Percentiles rank a stretch among this genome's conserved stretches.
Conservation (phyloP, 1,140 invertebrate species). For the Drosophila truncata region DNA sequence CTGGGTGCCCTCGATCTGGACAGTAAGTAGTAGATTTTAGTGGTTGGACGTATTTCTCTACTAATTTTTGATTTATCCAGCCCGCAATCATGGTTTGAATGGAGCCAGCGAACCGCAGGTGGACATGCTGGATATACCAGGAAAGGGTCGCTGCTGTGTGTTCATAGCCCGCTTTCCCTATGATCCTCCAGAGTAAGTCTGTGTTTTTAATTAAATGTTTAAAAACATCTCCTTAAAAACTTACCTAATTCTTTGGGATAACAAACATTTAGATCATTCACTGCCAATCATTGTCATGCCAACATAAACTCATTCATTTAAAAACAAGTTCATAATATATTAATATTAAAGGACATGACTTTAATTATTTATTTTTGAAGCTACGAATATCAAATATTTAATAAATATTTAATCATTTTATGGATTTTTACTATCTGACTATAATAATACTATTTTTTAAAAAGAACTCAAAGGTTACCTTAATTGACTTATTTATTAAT, state of each 20-base stretch:
- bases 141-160: slow-evolving; percentile 96
- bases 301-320: neutral
- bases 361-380: neutral
- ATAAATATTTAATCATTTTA: neutral
- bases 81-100: slow-evolving; percentile 76
- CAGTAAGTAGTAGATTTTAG: slow-evolving; percentile 85
- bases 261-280: neutral
- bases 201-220: too few relatives aligned
- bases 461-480: neutral
- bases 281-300: neutral
- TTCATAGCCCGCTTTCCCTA: slow-evolving; percentile 98
- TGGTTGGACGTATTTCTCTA: too few relatives aligned
- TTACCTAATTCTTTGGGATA: neutral
- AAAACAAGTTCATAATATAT: neutral
- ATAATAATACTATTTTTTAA: neutral
- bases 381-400: neutral
- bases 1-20: slow-evolving; percentile 86
- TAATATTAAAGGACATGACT: neutral
- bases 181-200: slow-evolving; percentile 91
- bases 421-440: neutral
- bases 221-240: neutral
- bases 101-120: slow-evolving; percentile 87
- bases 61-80: slow-evolving; percentile 31
- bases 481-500: neutral
- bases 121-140: slow-evolving; percentile 97